Evolutionary conservation across 2,113 vertebrate species (phyloP), one percentile per base, ranked within the genome.

Genomic region (Ammodytes marinus): DNA sequence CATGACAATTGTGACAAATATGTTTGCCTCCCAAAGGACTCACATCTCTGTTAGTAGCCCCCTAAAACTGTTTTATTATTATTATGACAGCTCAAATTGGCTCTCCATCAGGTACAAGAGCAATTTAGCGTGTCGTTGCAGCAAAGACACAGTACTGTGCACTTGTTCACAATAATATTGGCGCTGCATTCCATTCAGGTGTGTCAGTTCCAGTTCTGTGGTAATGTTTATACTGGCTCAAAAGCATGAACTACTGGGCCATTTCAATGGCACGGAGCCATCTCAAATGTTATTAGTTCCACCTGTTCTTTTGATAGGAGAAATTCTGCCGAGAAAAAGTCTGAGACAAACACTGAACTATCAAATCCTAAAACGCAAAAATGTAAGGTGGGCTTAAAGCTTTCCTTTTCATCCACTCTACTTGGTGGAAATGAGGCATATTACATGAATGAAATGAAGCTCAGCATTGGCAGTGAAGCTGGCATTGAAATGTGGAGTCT

Each of bases 301-400:
- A 69, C 39, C 75, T 78, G 57, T 45, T 47, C 49, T 53, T 42
- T 17, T 14, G 35, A 27, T 45, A 73, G 10, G 54, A 43, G 43
- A 10, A 13, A 35, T n/a, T 54, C 13, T 47, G 42, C 55, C 10
- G 54, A 27, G n/a, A 27, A 27, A 27, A 27, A 27, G 27, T 27
- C 27, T 27, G 27, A 27, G 1, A 27, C 27, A 27, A 27, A 27
- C 27, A 27, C 27, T 27, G 27, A 27, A 27, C 27, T 27, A 27
- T 27, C 27, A 27, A 27, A 27, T 1, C 27, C 27, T n/a, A 27
- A 27, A 27, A 27, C 27, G 27, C 27, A 27, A 27, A 27, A 27
- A 27, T 27, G 27, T 27, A 27, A 27, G 27, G 27, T 27, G 27
- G 27, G 27, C 27, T 27, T 27, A 27, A 27, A 27, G 27, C 27